Evolutionary conservation across 2,888 invertebrate genomes (phyloP), one percentile per base, ranked within the genome.

Genomic region (Lepidocyrtinus sp.): DNA sequence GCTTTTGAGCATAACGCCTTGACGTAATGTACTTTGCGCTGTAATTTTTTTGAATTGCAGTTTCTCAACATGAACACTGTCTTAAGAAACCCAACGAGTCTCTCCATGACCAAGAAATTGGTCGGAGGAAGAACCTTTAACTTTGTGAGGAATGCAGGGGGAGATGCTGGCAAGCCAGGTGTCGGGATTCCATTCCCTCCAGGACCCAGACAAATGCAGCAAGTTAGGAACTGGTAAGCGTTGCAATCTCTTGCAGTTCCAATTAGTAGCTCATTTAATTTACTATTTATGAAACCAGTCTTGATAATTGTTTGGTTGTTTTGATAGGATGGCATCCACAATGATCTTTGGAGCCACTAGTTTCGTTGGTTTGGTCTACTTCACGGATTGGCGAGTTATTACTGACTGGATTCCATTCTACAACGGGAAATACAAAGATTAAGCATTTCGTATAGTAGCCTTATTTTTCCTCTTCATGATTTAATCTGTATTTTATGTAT

Each of bases 301-400:
- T 2, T 67, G 22, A 12, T 27, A 19, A 9, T 61, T 12, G 19
- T 17, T 12, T 45, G 68, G 17, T 79, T 77, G 62, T 81, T 74
- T 55, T 67, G 19, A 87, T 87, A 91, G 93, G 91, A 80, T 92
- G 46, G 90, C 93, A 19, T 92, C 94, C 3, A 91, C 91, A 19
- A 87, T 89, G 0, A 90, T 90, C 0, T 96, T 92, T 88, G 95
- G 95, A 62, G 91, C 91, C 45, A 90, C 92, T 0, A 92, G 91
- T n/a, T 90, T 91, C 77, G 87, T 91, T 24, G 90, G 89, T 0
- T 84, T 94, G 9, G 89, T 93, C 1, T 96, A 94, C 89, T 91
- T 93, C 85, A 94, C 94, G 0, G 95, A 96, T 88, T 96, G 95
- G 95, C 93, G 92, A 89, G 88, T 91, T 68, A 89, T 95, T 83